Evolutionary conservation across 2,888 invertebrate genomes (phyloP).

Genomic region (Lapara coniferarum): DNA sequence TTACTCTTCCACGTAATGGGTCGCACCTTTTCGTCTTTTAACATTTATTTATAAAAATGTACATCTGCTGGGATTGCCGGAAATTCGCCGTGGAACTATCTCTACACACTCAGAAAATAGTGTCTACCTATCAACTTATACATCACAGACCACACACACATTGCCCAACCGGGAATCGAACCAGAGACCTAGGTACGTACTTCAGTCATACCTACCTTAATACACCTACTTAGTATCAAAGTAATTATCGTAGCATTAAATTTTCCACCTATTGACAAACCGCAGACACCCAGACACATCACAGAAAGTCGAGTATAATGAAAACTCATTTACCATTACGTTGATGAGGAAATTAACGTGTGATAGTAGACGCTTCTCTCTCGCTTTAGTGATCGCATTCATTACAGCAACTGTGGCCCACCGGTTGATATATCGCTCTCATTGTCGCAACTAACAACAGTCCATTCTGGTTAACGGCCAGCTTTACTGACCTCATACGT

Average conservation of each 20-base stretch:
- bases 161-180: too few relatives aligned
- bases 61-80: too few relatives aligned
- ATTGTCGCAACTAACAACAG: conserved; percentile 76
- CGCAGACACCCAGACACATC: conserved; percentile 4
- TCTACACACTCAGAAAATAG: too few relatives aligned
- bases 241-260: background rate
- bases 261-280: background rate
- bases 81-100: too few relatives aligned
- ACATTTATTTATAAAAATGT: too few relatives aligned
- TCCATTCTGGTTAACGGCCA: conserved; percentile 70
- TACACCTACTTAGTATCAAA: too few relatives aligned
- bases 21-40: too few relatives aligned
- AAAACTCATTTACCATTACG: conserved; percentile 35
- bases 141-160: too few relatives aligned
- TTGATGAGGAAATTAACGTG: conserved; percentile 56
- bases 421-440: conserved; percentile 68
- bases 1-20: background rate
- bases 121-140: too few relatives aligned
- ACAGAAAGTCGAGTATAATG: conserved; percentile 21
- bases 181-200: too few relatives aligned
- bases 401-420: conserved; percentile 53
- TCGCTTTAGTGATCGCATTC: conserved; percentile 53
- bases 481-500: conserved; percentile 63
- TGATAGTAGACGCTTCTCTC: conserved; percentile 49
- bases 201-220: too few relatives aligned